A percentile compares a stretch with the other conserved stretches of the same genome.
phyloP scores from a whole-genome alignment of 2,888 invertebrate species.

The Ophioninae sp. region DNA sequence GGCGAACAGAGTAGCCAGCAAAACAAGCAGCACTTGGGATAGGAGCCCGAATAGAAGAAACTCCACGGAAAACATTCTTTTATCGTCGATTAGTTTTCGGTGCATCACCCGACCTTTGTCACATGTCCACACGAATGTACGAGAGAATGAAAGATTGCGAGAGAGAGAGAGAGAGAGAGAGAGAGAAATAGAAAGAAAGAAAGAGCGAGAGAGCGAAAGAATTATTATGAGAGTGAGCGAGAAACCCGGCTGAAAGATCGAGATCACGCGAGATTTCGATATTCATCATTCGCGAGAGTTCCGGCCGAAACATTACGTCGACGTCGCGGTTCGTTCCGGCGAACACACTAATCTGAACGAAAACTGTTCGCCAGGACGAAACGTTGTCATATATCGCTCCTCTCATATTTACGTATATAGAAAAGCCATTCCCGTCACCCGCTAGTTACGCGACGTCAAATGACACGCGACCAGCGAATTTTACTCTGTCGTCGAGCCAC shows the following conservation, averaged over 20 bases:
- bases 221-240: conserved; percentile 64
- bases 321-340: conserved; percentile 66
- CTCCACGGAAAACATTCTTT: neutral
- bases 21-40: conserved; percentile 35
- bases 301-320: conserved; percentile 9
- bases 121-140: conserved; percentile 64
- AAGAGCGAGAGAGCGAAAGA: conserved; percentile 63
- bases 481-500: neutral
- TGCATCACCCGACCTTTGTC: conserved; percentile 32
- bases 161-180: conserved; percentile 61
- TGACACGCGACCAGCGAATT: neutral
- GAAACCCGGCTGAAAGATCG: conserved; percentile 54
- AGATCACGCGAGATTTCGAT: conserved; percentile 45
- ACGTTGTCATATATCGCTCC: conserved; percentile 48
- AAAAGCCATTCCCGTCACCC: conserved; percentile 32
- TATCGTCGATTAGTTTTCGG: conserved; percentile 13
- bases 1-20: conserved; percentile 45
- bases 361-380: conserved; percentile 74
- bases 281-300: conserved; percentile 14
- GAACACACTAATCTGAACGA: conserved; percentile 66
- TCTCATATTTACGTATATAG: conserved; percentile 42
- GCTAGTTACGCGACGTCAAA: too few species aligned
- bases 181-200: too few species aligned
- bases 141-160: conserved; percentile 67
- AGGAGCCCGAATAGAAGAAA: conserved; percentile 9